Evolutionary conservation across 2,888 invertebrate species (phyloP), one percentile per base, ranked within the genome.

Genomic region (Busseola fusca): DNA sequence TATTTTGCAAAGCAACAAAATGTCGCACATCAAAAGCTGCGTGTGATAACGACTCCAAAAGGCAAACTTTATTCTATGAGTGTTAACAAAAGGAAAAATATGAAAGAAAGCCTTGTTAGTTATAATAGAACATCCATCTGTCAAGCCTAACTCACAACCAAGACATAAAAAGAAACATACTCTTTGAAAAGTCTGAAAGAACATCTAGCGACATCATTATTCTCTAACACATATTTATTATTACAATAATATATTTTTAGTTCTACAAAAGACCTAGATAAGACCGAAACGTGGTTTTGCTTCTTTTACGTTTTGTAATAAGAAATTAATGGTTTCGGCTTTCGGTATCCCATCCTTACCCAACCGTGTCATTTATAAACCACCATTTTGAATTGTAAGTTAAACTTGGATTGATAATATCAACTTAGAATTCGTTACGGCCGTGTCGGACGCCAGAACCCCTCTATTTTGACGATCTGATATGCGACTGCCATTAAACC

Each of bases 201-300:
- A 82, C 69, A 69, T 67, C 64, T 65, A 73, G 62, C 14, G 52
- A 54, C 62, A 59, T 74, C 59, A 50, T 81, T 81, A 81, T 76
- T 78, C 65, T 27, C 16, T 16, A 1, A 56, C 52, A 66, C 21
- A 52, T 16, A 18, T 16, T 52, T 30, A n/a, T 60, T 37, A 25
- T 57, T 10, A 62, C 10, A 34, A 25, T 56, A 37, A 45, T 27
- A 30, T 34, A 34, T 34, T 4, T 4, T 34, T 48, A 54, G 6
- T 42, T 50, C n/a, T 57, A 57, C 25, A 57, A 57, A 67, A 59
- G 50, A 21, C n/a, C 10, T 57, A 76, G 34, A 70, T 54, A 62
- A 52, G 42, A 37, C 54, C 14, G 69, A 48, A 60, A 60, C n/a
- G 12, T 16, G 10, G 1, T 27, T 34, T 40, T 60, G 40, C 14